Conservation (phyloP, 1,140 invertebrate species). For the Holcopasites calliopsidis region DNA sequence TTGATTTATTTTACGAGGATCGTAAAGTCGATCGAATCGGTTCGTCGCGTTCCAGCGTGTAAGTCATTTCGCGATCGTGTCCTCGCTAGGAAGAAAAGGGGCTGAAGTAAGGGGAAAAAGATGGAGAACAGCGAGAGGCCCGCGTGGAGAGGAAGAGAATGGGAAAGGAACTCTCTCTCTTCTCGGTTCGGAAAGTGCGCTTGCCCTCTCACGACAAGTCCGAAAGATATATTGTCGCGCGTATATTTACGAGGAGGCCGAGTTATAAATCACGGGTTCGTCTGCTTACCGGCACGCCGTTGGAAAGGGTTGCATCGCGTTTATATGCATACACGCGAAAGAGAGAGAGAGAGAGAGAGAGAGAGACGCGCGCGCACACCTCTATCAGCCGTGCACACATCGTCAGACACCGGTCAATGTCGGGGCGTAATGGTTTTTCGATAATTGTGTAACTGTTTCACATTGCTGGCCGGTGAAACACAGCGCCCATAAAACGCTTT, state of each 20-base stretch:
- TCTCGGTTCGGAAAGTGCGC: slow-evolving; percentile 53
- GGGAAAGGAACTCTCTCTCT: slow-evolving; percentile 27
- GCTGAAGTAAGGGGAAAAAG: not conserved
- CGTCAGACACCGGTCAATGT: slow-evolving; percentile 45
- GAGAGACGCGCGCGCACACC: not conserved
- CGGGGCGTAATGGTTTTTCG: slow-evolving; percentile 65
- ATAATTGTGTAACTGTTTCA: slow-evolving; percentile 66
- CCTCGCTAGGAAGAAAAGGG: not conserved
- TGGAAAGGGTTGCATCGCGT: slow-evolving; percentile 6
- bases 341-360: no score
- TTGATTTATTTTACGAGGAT: slow-evolving; percentile 64
- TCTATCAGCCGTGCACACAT: slow-evolving; percentile 5
- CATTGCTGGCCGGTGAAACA: slow-evolving; percentile 61
- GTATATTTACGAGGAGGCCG: slow-evolving; percentile 62
- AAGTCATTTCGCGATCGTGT: slow-evolving; percentile 29
- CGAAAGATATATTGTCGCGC: slow-evolving; percentile 61
- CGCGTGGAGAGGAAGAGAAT: not conserved
- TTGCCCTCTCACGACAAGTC: slow-evolving; percentile 43
- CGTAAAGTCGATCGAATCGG: slow-evolving; percentile 54
- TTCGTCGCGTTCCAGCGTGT: slow-evolving; percentile 24
- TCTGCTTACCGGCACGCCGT: slow-evolving; percentile 52
- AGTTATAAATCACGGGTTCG: slow-evolving; percentile 62
- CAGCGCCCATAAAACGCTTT: slow-evolving; percentile 56
- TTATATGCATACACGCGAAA: not conserved
- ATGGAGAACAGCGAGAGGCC: not conserved